These are phyloP conservation scores for Diplolepis rosae DNA, from an alignment of 2,888 invertebrate genomes.

Conservation along the genomic window DNA sequence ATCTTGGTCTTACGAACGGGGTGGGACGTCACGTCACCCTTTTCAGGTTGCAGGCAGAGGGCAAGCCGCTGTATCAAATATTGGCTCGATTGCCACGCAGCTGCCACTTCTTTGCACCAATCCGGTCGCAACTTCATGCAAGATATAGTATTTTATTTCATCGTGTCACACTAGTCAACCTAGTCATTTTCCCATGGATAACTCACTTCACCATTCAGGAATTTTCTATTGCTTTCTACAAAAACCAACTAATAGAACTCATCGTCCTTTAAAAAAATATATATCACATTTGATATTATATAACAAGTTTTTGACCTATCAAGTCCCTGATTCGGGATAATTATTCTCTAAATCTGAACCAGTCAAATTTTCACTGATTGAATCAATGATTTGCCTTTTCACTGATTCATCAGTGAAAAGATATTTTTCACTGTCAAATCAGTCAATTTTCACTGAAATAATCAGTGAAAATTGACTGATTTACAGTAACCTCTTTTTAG, in stretches of 20 bases:
- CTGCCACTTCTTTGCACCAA: slow-evolving; percentile 48
- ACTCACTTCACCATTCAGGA: slow-evolving; percentile 26
- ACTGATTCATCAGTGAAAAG: too few species aligned
- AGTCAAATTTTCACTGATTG: too few species aligned
- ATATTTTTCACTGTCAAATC: too few species aligned
- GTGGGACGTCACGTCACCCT: slow-evolving; percentile 48
- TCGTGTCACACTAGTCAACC: slow-evolving; percentile 26
- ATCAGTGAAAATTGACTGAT: too few species aligned
- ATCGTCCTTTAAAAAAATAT: slow-evolving; percentile 15
- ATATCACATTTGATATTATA: background rate
- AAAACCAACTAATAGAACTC: background rate
- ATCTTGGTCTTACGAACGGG: slow-evolving; percentile 41
- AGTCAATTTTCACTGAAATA: too few species aligned
- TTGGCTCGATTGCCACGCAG: slow-evolving; percentile 46
- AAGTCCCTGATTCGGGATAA: slow-evolving; percentile 1
- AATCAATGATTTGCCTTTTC: too few species aligned
- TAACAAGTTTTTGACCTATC: slow-evolving; percentile 8
- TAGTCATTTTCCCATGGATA: slow-evolving; percentile 24
- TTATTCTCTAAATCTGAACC: too few species aligned
- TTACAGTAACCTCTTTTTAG: too few species aligned
- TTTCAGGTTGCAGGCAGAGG: slow-evolving; percentile 34
- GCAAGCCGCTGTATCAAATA: slow-evolving; percentile 46
- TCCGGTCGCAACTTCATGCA: slow-evolving; percentile 43
- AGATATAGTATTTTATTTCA: slow-evolving; percentile 36
- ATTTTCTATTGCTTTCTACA: slow-evolving; percentile 13